Percentiles rank a stretch among this genome's conserved stretches.
These are phyloP conservation scores for Eulithis testata DNA, from an alignment of 2,888 invertebrate species.

Conservation along the genomic window DNA sequence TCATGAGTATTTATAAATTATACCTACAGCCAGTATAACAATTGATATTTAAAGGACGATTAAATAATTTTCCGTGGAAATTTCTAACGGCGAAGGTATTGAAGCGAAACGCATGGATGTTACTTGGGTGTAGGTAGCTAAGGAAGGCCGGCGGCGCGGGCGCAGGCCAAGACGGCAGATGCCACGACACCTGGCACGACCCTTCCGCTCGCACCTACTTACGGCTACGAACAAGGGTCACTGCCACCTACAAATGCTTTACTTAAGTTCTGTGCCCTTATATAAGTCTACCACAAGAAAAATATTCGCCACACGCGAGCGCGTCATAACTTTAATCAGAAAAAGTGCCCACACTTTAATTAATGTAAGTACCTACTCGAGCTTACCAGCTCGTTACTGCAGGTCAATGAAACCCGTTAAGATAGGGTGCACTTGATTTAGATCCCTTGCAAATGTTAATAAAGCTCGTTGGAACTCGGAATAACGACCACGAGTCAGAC, in stretches of 20 bases:
- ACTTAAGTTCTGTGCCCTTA: constrained; percentile 62
- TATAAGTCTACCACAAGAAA: constrained; percentile 62
- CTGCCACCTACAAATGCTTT: constrained; percentile 73
- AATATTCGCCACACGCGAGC: constrained; percentile 74
- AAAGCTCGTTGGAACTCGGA: constrained; percentile 34
- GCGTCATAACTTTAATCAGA: constrained; percentile 68
- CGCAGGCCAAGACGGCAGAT: constrained; percentile 78
- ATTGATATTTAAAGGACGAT: constrained; percentile 13
- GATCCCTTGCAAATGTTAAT: constrained; percentile 51
- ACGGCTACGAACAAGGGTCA: constrained; percentile 28
- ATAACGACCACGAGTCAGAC: constrained; percentile 31
- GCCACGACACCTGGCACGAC: constrained; percentile 81
- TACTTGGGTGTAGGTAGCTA: constrained; percentile 60
- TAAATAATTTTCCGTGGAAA: constrained; percentile 32
- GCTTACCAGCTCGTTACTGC: constrained; percentile 54
- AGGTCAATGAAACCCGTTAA: constrained; percentile 59
- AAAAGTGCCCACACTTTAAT: constrained; percentile 61
- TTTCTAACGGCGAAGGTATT: constrained; percentile 65
- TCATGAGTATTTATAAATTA: constrained; percentile 14
- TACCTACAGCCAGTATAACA: constrained; percentile 7
- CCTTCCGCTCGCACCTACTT: constrained; percentile 69
- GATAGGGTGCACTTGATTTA: constrained; percentile 53
- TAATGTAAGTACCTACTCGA: constrained; percentile 49
- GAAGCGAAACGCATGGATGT: constrained; percentile 67
- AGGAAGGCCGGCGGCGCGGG: constrained; percentile 45